Base-by-base conservation (phyloP, 2,888 invertebrate genomes). In the Cheilosia pagana region DNA sequence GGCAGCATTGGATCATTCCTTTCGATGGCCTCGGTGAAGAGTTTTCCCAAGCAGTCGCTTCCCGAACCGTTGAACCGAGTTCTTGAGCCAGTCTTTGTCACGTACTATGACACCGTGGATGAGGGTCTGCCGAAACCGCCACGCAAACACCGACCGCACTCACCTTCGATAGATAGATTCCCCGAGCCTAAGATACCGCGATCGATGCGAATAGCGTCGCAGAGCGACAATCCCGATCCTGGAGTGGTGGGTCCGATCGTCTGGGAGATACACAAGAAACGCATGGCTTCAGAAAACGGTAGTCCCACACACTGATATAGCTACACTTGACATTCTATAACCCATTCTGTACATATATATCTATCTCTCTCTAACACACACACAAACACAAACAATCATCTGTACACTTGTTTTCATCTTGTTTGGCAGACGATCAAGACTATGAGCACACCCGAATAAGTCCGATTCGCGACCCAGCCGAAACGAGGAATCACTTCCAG, bases 11-110 rank as follows among this genome's bases (percentile, higher is more conserved):
- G 96, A 57, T 96, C 96, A 0, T 96, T 96, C 89, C 93, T 97
- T 5, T 96, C 96, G 0, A 97, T 97, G 96, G 96, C 96, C 23
- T 96, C 96, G 2, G 95, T 96, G 10, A 95, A 95, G 88, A 95
- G 95, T n/a, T 97, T 97, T 89, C 97, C 97, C 0, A 95, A 95
- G 93, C 90, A 95, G 3, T 94, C 94, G 87, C 94, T 95, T 74
- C 96, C 96, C 3, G 96, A 96, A 89, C 96, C 96, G 0, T 90
- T 97, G 12, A 95, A 95, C 65, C 94, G 95, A 87, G 96, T 96
- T 5, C 92, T 97, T 28, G 96, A 96, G 89, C 96, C 96, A 0
- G 95, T 96, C 0, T 95, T 95, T 87, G 95, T 96, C 12, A 93
- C 95, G 0, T 95, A 95, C 88, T 92, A 95, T 25, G 95, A 96